Base-by-base conservation (phyloP, 2,797 vertebrate species). In the Leptoclinus maculatus region DNA sequence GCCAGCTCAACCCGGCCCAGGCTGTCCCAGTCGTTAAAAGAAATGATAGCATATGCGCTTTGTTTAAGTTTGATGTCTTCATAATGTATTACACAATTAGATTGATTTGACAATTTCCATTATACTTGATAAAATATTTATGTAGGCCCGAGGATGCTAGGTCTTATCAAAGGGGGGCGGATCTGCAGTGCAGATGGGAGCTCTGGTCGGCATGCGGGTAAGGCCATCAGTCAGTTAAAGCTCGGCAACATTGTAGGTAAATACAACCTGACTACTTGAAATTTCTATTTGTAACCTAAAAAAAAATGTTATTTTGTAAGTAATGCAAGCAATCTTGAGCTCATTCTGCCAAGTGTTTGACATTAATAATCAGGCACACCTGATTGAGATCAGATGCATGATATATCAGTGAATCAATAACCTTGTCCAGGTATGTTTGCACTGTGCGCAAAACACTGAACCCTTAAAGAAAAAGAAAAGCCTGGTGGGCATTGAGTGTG, bases 21-120 rank as follows among this genome's bases (percentile, higher is more conserved):
- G 73, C 89, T 73, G 84, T 80, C 85, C 80, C 79, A 58, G 95
- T 97, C 97, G 96, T 98, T 97, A 98, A 98, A 97, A 97, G 97
- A 98, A 99, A 99, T 98, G 97, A 99, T 98, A 98, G 97, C 98
- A 97, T 97, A 97, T 99, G 98, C 97, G 97, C 97, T 98, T 98
- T 98, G 97, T 98, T 99, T 99, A 98, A 99, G 96, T 98, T 98
- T 98, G 97, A 99, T 99, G 97, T 97, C 97, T 97, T 97, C 95
- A 96, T 99, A 99, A 99, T 98, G 96, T 97, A 99, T 99, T 98
- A 98, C 97, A 98, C 98, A 99, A 99, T 99, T 99, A 99, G 97
- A 99, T 97, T 99, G 97, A 99, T 99, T 99, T 99, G 98, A 99
- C 98, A 99, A 99, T 98, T 99, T 99, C 97, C 97, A 99, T 99